Percentiles rank a stretch among this genome's conserved stretches.
phyloP scores from a whole-genome alignment of 2,797 vertebrate genomes.

The Pteropus rufus region DNA sequence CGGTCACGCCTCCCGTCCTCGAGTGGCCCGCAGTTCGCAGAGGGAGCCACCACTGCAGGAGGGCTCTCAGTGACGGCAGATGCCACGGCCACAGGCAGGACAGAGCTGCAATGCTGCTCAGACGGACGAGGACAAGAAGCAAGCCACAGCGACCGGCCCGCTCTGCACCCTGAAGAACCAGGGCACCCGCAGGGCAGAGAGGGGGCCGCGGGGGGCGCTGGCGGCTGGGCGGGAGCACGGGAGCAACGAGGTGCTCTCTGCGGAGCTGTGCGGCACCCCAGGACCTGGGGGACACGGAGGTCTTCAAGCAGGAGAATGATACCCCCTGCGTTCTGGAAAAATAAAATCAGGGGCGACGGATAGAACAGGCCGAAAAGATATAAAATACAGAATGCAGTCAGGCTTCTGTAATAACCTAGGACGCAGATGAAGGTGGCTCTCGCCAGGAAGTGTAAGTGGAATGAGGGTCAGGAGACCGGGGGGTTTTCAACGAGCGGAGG shows the following conservation, averaged over 20 bases:
- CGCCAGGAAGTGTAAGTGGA: not conserved
- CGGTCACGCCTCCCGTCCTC: not conserved
- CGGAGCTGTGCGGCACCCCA: not conserved
- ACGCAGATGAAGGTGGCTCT: not conserved
- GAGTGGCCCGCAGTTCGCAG: not conserved
- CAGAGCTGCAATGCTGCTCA: not conserved
- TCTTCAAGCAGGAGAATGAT: not conserved
- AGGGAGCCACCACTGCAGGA: not conserved
- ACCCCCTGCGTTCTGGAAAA: not conserved
- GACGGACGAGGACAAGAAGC: not conserved
- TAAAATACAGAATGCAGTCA: not conserved
- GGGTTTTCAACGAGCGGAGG: not conserved
- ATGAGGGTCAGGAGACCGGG: not conserved
- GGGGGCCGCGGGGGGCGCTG: no score
- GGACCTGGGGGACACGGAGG: not conserved
- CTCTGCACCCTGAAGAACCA: no score
- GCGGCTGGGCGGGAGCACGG: no score
- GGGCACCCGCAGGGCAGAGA: no score
- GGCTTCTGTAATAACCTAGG: not conserved
- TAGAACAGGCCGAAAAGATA: not conserved
- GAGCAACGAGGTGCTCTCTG: no score
- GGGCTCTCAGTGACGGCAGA: not conserved
- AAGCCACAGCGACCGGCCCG: not conserved
- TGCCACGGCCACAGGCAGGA: not conserved
- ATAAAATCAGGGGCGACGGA: not conserved